Conservation (phyloP, 1,140 invertebrate genomes). For the Sinella curviseta region DNA sequence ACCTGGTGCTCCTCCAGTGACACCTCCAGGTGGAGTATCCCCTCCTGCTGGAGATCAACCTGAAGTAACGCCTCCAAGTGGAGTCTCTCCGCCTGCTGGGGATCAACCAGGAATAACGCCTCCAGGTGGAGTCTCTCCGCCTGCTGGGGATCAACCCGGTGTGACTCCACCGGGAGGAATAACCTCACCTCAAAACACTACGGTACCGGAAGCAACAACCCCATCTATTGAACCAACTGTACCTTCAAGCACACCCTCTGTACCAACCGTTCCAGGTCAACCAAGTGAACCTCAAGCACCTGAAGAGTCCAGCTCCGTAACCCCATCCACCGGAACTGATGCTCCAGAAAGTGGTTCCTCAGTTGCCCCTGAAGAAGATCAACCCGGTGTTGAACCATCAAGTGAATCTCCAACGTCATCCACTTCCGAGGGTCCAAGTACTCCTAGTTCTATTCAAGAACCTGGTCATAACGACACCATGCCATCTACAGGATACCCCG, state of each 20-base stretch:
- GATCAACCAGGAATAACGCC: not conserved
- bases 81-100: not conserved
- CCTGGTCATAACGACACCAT: slow-evolving; percentile 4
- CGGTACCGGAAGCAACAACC: not conserved
- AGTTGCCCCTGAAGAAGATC: not conserved
- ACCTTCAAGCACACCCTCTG: not conserved
- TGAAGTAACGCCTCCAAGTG: not conserved
- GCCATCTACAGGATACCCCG: not conserved
- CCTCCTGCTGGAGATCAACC: not conserved
- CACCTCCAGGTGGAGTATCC: not conserved
- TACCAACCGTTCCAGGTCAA: not conserved
- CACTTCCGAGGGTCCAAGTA: not conserved
- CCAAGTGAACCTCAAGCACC: not conserved
- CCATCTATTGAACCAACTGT: not conserved
- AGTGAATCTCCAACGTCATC: not conserved
- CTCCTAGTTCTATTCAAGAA: not conserved
- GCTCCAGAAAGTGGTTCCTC: not conserved
- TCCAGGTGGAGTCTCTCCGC: not conserved
- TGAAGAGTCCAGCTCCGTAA: not conserved
- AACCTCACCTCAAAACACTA: not conserved
- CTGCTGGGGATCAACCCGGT: not conserved
- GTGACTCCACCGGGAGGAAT: not conserved
- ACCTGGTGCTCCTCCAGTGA: not conserved
- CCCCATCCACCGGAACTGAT: not conserved
- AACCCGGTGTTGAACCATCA: not conserved